Conservation (phyloP, 2,797 vertebrate species). For the Sebastes melanostomus region DNA sequence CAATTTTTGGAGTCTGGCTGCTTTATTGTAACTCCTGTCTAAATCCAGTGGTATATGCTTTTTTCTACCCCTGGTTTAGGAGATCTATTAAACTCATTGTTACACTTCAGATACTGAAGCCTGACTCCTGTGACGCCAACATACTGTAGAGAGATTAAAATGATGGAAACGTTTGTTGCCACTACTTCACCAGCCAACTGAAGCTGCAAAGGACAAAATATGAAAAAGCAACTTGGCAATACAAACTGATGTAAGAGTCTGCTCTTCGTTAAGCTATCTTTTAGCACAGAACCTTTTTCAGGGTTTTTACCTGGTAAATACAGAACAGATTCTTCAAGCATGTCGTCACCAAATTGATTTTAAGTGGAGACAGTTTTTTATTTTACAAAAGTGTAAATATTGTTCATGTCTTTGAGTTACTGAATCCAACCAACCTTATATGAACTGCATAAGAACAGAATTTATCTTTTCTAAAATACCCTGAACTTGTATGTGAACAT, state of each 20-base stretch:
- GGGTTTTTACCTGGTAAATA: background rate
- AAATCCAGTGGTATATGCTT: constrained; percentile 49
- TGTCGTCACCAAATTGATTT: background rate
- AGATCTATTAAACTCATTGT: constrained; percentile 31
- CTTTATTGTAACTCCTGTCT: constrained; percentile 41
- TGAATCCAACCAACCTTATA: background rate
- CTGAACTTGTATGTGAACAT: background rate
- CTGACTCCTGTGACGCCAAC: constrained; percentile 14
- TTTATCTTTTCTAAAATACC: background rate
- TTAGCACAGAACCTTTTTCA: background rate
- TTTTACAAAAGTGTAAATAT: background rate
- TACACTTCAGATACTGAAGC: constrained; percentile 31
- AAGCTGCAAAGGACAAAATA: background rate
- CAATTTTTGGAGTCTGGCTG: background rate
- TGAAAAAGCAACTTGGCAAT: background rate
- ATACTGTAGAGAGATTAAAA: constrained; percentile 2
- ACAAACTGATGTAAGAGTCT: background rate
- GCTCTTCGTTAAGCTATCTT: background rate
- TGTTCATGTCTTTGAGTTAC: background rate
- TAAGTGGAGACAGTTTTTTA: background rate
- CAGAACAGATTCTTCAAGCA: background rate
- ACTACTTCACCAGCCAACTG: background rate
- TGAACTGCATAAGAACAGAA: background rate
- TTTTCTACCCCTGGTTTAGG: constrained; percentile 51
- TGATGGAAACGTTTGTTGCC: background rate